These are phyloP conservation scores for Drosophila yakuba DNA, from an alignment of 1,140 invertebrate species.

Conservation along the genomic window DNA sequence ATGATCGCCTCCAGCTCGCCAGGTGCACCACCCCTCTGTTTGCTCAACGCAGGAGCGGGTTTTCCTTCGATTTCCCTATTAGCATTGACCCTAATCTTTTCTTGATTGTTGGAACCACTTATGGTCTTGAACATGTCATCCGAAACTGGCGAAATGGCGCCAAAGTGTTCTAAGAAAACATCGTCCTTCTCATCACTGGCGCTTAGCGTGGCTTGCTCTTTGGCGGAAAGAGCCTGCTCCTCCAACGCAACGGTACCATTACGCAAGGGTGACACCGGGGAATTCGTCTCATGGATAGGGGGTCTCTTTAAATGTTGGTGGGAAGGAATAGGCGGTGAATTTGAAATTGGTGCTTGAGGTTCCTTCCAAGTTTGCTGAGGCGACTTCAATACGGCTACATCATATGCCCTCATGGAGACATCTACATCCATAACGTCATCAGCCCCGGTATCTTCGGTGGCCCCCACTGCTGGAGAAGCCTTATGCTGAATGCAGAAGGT, in stretches of 20 bases:
- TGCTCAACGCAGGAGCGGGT: not conserved
- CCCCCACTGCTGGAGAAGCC: constrained; percentile 45
- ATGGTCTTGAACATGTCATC: constrained; percentile 68
- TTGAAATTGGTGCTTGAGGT: not conserved
- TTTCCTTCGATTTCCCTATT: not conserved
- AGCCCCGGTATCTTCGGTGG: constrained; percentile 47
- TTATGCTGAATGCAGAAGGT: constrained; percentile 39
- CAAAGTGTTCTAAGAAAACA: constrained; percentile 70
- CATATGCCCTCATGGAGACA: constrained; percentile 26
- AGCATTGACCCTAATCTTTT: constrained; percentile 24
- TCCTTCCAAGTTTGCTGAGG: not conserved
- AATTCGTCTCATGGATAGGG: constrained; percentile 41
- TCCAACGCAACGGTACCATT: constrained; percentile 53
- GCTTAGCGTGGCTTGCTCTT: constrained; percentile 67
- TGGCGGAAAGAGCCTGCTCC: constrained; percentile 68
- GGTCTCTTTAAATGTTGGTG: constrained; percentile 32
- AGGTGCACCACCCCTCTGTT: not conserved
- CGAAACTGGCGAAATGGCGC: constrained; percentile 59
- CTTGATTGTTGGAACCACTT: constrained; percentile 39
- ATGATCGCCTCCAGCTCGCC: constrained; percentile 19
- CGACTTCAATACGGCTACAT: not conserved
- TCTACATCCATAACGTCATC: constrained; percentile 65
- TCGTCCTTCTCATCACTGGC: constrained; percentile 76
- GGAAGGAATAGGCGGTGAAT: constrained; percentile 42
- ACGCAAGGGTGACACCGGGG: constrained; percentile 2